These are phyloP conservation scores for Stegana nigrithorax DNA, from an alignment of 2,888 invertebrate species.

Conservation along the genomic window DNA sequence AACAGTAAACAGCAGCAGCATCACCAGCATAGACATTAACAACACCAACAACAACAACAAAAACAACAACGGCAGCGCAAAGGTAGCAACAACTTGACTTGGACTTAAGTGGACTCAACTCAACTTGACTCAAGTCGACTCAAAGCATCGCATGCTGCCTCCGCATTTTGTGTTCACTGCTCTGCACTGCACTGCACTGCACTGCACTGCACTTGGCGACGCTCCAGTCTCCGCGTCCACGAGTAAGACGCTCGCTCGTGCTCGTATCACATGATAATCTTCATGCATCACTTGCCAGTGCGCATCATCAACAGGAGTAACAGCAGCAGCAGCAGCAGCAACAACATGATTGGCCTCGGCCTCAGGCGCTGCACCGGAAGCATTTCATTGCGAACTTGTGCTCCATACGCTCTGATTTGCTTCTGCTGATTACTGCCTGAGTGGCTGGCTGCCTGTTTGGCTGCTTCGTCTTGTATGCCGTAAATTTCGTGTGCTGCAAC, in stretches of 20 bases:
- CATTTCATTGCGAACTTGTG: constrained; percentile 53
- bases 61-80: constrained; percentile 31
- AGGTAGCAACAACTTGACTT: too few species aligned
- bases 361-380: constrained; percentile 52
- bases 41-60: constrained; percentile 28
- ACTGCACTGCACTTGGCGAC: constrained; percentile 42
- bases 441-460: too few species aligned
- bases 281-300: constrained; percentile 53
- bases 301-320: constrained; percentile 36
- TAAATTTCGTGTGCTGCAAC: constrained; percentile 51
- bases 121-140: not conserved
- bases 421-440: constrained; percentile 56
- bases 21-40: too few species aligned
- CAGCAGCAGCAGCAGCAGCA: constrained; percentile 32
- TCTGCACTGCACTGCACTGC: too few species aligned
- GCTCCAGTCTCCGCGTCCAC: too few species aligned
- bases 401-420: constrained; percentile 48
- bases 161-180: constrained; percentile 21
- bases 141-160: not conserved
- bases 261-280: constrained; percentile 62
- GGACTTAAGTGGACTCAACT: constrained; percentile 1
- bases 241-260: too few species aligned
- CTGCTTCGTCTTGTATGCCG: too few species aligned
- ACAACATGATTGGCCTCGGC: constrained; percentile 17
- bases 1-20: too few species aligned